phyloP scores from a whole-genome alignment of 2,113 vertebrate species.

The Ondatra zibethicus region DNA sequence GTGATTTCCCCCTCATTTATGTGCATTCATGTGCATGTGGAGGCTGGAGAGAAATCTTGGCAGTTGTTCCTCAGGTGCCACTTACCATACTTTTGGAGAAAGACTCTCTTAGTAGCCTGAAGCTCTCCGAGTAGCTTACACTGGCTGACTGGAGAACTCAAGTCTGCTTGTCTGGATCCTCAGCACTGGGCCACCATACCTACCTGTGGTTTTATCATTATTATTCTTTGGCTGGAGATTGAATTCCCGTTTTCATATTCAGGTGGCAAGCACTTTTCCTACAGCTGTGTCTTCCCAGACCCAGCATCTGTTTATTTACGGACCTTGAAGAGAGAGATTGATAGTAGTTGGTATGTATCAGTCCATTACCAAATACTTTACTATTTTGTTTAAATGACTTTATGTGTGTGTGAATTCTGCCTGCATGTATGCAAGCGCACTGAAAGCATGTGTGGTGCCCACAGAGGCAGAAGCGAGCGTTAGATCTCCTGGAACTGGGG shows the following conservation, averaged over 20 bases:
- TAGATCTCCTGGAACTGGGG: neutral
- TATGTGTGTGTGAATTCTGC: neutral
- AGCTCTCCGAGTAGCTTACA: too few relatives aligned
- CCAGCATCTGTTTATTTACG: neutral
- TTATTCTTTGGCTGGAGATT: too few relatives aligned
- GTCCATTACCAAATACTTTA: neutral
- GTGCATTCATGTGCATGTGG: too few relatives aligned
- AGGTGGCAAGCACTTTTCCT: neutral
- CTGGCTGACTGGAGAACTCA: neutral
- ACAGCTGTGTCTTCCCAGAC: neutral
- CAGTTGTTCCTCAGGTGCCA: neutral
- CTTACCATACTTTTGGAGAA: neutral
- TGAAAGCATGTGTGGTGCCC: neutral
- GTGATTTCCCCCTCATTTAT: neutral
- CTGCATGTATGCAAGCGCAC: neutral
- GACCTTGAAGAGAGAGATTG: neutral
- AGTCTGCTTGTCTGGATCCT: neutral
- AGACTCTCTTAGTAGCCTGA: neutral
- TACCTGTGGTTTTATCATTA: too few relatives aligned
- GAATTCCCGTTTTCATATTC: neutral
- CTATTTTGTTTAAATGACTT: neutral
- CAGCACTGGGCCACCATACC: neutral
- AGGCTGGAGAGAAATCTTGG: neutral
- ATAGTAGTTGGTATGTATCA: neutral
- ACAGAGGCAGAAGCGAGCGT: neutral